These are phyloP conservation scores for Anguilla anguilla DNA, from an alignment of 2,797 vertebrate species.

Conservation along the genomic window DNA sequence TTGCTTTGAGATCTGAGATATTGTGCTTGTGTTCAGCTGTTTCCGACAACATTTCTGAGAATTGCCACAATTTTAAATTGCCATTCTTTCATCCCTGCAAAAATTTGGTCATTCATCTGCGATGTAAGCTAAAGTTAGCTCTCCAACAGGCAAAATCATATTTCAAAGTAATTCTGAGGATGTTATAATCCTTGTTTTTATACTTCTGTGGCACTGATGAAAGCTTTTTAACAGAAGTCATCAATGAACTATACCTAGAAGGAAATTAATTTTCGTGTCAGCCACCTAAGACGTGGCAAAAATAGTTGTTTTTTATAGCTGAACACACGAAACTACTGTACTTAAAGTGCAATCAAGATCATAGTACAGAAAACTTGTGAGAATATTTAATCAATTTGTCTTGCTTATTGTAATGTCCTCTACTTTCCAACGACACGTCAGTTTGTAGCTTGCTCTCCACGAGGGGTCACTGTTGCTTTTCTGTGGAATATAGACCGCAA, in stretches of 20 bases:
- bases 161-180: neutral
- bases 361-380: neutral
- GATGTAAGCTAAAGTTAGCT: neutral
- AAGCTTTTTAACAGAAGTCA: neutral
- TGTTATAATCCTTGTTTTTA: neutral
- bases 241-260: neutral
- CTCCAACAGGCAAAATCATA: constrained; percentile 3
- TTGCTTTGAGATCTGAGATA: neutral
- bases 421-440: neutral
- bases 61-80: constrained; percentile 20
- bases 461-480: constrained; percentile 69
- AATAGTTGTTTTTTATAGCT: neutral
- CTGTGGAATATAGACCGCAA: constrained; percentile 28
- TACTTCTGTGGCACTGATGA: neutral
- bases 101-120: neutral
- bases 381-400: neutral
- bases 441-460: constrained; percentile 44
- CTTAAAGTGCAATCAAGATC: neutral
- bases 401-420: neutral
- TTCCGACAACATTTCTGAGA: constrained; percentile 5
- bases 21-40: neutral
- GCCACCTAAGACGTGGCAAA: neutral
- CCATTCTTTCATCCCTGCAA: constrained; percentile 21
- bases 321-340: neutral
- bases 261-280: neutral